Evolutionary conservation across 2,113 vertebrate genomes (phyloP), one percentile per base, ranked within the genome.

Genomic region (Oryzias melastigma): DNA sequence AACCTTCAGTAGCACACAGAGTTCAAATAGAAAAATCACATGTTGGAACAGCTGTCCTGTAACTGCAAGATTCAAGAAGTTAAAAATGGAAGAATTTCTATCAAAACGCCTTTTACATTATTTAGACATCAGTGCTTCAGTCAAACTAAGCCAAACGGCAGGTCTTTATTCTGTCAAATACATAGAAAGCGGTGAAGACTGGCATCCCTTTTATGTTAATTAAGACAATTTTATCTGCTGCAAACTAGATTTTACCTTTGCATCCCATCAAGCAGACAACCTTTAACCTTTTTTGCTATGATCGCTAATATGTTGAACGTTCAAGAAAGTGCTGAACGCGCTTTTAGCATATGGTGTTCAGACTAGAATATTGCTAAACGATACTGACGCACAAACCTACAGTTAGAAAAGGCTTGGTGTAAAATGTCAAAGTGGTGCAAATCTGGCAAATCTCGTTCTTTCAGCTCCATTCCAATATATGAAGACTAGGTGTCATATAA

Each of bases 201-300:
- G 87, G 77, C 77, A 78, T 89, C 81, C 73, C 82, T 22, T 81
- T 82, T 65, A 19, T 62, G 71, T 68, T 85, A 80, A 86, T 85
- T 81, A 85, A 87, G 81, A 80, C 79, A 14, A 58, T 75, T 80
- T 62, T 58, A 25, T 76, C 82, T 79, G 41, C 81, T 52, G 78
- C 69, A 82, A 90, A 79, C 77, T 60, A 14, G 64, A 68, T 70
- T 82, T 83, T 82, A 82, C 81, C 66, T 68, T 52, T 47, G 60
- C 53, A 15, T 78, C 78, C 75, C 87, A 85, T 89, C 74, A 83
- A 80, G 61, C 50, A 35, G 46, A 65, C 83, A 82, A 71, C 62
- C 68, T 76, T 73, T 79, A 78, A 75, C 80, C 75, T 65, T 62
- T 29, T 29, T 29, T 29, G 27, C 27, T 29, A 5, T 7, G 27